Percentiles rank a stretch among this genome's conserved stretches.
Conservation (phyloP, 2,888 invertebrate genomes). For the Hypselothyrea guttata region DNA sequence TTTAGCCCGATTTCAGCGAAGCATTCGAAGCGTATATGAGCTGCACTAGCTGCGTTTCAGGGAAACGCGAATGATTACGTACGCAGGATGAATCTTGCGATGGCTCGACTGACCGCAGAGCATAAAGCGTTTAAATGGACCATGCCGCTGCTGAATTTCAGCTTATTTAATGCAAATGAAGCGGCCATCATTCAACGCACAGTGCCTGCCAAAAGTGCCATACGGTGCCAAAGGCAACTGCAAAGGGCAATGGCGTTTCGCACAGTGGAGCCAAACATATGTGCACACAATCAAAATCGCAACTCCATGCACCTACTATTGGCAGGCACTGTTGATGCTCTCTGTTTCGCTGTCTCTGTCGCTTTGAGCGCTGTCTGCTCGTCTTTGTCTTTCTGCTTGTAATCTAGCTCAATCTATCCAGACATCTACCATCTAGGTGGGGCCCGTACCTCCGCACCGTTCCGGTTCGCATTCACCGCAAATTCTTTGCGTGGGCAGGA, state of each 20-base stretch:
- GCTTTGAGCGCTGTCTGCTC: conserved; percentile 9
- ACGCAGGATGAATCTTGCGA: conserved; percentile 28
- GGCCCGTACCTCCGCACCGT: conserved; percentile 25
- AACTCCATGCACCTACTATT: conserved; percentile 41
- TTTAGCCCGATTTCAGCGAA: conserved; percentile 68
- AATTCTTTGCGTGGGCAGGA: conserved; percentile 43
- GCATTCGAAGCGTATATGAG: conserved; percentile 15
- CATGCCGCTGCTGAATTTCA: conserved; percentile 80
- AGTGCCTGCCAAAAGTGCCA: too few relatives aligned
- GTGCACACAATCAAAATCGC: conserved; percentile 24
- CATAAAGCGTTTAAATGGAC: conserved; percentile 70
- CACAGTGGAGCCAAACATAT: conserved; percentile 53
- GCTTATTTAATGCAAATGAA: conserved; percentile 82
- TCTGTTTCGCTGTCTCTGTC: conserved; percentile 1
- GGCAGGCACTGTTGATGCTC: conserved; percentile 40
- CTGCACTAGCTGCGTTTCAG: conserved; percentile 23
- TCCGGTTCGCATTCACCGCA: conserved; percentile 10
- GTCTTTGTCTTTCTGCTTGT: conserved; percentile 17
- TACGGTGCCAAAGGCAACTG: too few relatives aligned
- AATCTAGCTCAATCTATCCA: conserved; percentile 70
- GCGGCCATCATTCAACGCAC: conserved; percentile 53
- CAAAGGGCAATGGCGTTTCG: too few relatives aligned
- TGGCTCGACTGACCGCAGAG: conserved; percentile 50
- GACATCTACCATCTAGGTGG: conserved; percentile 58
- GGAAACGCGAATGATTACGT: conserved; percentile 36